Evolutionary conservation across 2,888 invertebrate species (phyloP), one percentile per base, ranked within the genome.

Genomic region (Nebria salina): DNA sequence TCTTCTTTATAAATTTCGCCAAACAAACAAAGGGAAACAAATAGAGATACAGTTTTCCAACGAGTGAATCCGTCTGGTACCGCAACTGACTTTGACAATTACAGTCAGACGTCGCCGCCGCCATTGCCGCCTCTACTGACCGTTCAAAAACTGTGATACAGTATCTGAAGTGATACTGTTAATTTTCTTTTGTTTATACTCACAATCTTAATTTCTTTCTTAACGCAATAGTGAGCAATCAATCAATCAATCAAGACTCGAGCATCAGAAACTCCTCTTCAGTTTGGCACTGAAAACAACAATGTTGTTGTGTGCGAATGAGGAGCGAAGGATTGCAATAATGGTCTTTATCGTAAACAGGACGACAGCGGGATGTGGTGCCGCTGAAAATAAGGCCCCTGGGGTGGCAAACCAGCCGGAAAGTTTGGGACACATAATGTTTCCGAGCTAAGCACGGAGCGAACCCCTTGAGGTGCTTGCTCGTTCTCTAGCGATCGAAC

Each of bases 1-100:
- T 54, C 54, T 54, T 54, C 54, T 54, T 54, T 54, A 54, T 54
- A 54, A 54, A 54, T 54, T 54, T 54, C 54, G 54, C 54, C 54
- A 54, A 54, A 54, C 54, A 13, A 7, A 54, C 54, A 54, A 54
- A 54, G 54, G 8, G 54, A 54, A 54, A 54, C 54, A 54, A 13
- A 54, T 54, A 54, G 54, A 54, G 54, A 54, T 11, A 54, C 54
- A 13, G 54, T 54, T 54, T 54, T 3, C 6, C 54, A 8, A 3
- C 54, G 54, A 3, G 54, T 43, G 43, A 9, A 6, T 43, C 9
- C 43, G 43, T 43, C 43, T 43, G 43, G 43, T 9, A 9, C 54
- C 54, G 54, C 54, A 54, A 11, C 54, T 54, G 54, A 54, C 54
- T 11, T 54, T 54, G 54, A 54, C 54, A 54, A 54, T 54, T 8